A percentile compares a stretch with the other conserved stretches of the same genome.
Conservation (phyloP, 2,888 invertebrate genomes). For the Elegia similella region DNA sequence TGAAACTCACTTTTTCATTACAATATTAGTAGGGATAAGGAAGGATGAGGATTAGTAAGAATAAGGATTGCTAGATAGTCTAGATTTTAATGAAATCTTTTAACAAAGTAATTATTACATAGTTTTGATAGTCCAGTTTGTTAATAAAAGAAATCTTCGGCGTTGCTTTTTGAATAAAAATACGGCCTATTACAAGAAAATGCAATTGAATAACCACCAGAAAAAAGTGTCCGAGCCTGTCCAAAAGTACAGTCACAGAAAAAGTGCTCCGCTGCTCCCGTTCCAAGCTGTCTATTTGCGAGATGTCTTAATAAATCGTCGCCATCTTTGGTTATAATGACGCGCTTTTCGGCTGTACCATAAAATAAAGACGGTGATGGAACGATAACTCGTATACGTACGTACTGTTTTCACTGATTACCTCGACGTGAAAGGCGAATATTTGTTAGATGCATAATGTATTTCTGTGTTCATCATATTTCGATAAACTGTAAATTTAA, state of each 20-base stretch:
- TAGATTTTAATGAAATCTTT: no score
- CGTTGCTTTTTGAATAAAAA: neutral
- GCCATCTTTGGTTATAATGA: slow-evolving; percentile 72
- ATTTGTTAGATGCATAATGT: no score
- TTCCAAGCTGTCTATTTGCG: slow-evolving; percentile 64
- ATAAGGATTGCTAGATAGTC: no score
- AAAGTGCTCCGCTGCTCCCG: slow-evolving; percentile 52
- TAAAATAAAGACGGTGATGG: neutral
- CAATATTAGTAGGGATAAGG: no score
- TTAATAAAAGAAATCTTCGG: neutral
- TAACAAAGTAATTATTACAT: no score
- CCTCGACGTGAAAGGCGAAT: no score
- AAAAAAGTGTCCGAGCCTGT: slow-evolving; percentile 10
- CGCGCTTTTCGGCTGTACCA: slow-evolving; percentile 56
- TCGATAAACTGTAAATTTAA: no score
- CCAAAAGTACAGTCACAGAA: slow-evolving; percentile 37
- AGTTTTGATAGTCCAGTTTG: no score
- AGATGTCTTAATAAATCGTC: slow-evolving; percentile 74
- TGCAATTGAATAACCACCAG: slow-evolving; percentile 1
- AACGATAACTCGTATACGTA: neutral
- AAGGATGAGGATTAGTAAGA: no score
- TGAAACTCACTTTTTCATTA: no score
- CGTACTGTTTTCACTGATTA: no score
- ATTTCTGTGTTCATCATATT: no score
- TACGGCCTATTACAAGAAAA: neutral